A percentile compares a stretch with the other conserved stretches of the same genome.
These are phyloP conservation scores for Sarcophaga carnaria DNA, from an alignment of 2,888 invertebrate genomes.

Conservation along the genomic window DNA sequence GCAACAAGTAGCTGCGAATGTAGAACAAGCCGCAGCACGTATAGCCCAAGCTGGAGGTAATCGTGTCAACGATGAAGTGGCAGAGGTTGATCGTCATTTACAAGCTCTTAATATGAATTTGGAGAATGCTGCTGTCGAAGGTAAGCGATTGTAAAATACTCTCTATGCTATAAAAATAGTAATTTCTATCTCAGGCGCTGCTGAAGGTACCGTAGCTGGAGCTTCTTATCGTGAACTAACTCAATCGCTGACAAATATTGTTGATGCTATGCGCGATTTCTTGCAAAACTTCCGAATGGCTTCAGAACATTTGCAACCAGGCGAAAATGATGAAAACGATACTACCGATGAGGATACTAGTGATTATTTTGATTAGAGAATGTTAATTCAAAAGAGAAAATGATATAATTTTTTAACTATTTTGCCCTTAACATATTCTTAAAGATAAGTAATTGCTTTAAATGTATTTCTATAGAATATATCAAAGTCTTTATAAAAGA, in stretches of 20 bases:
- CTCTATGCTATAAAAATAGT: background rate
- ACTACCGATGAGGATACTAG: constrained; percentile 83
- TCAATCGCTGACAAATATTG: constrained; percentile 85
- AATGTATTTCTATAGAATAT: constrained; percentile 41
- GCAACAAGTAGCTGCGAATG: constrained; percentile 68
- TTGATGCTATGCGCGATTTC: constrained; percentile 89
- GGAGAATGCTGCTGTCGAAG: constrained; percentile 72
- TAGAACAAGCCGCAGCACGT: constrained; percentile 67
- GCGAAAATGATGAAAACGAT: constrained; percentile 80
- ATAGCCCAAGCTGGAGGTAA: constrained; percentile 63
- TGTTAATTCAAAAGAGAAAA: background rate
- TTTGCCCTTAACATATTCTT: constrained; percentile 32
- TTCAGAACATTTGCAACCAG: constrained; percentile 82
- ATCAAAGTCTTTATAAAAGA: constrained; percentile 41
- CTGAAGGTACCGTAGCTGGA: constrained; percentile 79
- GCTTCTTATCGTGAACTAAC: constrained; percentile 82
- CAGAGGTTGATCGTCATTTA: constrained; percentile 73
- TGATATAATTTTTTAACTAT: background rate
- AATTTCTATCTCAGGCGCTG: constrained; percentile 65
- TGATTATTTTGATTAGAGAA: constrained; percentile 80
- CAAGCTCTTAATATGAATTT: constrained; percentile 75
- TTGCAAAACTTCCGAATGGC: constrained; percentile 86
- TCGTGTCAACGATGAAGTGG: constrained; percentile 72
- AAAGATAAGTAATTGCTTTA: constrained; percentile 53
- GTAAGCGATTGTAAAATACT: constrained; percentile 43